Evolutionary conservation across 2,888 invertebrate species (phyloP), one percentile per base, ranked within the genome.

Genomic region (Hydropsyche betteni): DNA sequence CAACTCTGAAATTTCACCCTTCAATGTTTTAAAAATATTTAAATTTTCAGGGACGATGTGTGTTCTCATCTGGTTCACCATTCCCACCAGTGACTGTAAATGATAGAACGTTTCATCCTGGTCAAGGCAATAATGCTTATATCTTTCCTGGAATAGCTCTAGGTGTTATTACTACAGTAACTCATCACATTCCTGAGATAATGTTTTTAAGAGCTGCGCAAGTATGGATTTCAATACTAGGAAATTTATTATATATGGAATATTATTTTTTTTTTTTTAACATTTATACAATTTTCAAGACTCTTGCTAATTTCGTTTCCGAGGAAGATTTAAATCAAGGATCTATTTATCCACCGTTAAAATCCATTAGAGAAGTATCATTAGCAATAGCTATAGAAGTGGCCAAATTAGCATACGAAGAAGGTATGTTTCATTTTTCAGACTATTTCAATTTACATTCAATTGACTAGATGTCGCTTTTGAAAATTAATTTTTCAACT

Each of bases 71-170:
- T 38, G 99, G 99, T 5, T 98, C 97, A 38, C 99, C 99, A 0
- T 99, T 99, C 87, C 93, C 93, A 14, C 92, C 95, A 2, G 96
- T 97, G 3, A 87, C 89, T 12, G 89, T 91, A 81, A 89, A 92
- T 74, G 96, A 94, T 24, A 93, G 93, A 84, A 92, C 91, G 4
- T 97, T 88, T 85, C 89, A 91, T 80, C 95, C 99, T 0, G 99
- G 99, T 0, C 99, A 99, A 84, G 99, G 99, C 77, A 98, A 98
- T 86, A 98, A 98, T 85, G 95, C 98, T 0, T 98, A 98, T 85
- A 97, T 98, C 82, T 98, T 97, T 88, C 99, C 99, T 0, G 99
- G 99, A 5, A 88, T 98, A 74, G 98, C 97, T 8, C 90, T 99
- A 24, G 99, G 98, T 7, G 94, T 97, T 7, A 95, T 98, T 80